Base-by-base conservation (phyloP, 2,113 vertebrate species). In the Ophthalmolycus amberensis region DNA sequence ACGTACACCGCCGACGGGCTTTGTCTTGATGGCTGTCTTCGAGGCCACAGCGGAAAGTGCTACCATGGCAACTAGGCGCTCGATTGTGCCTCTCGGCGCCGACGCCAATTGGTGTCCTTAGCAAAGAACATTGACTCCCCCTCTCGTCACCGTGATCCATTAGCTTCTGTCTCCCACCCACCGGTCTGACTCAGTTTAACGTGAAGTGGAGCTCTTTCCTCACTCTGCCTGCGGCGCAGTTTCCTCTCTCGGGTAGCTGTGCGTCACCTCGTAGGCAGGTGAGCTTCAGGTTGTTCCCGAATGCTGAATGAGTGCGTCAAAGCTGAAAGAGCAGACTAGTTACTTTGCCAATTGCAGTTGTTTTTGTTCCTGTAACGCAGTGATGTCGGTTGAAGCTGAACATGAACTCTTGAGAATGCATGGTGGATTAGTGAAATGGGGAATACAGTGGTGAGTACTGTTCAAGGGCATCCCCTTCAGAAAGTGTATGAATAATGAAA, bases 61-160 rank as follows among this genome's bases (percentile, higher is more conserved):
- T 87, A 18, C 88, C 89, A 92, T 92, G 77, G 92, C 77, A 92
- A 93, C 91, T 71, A 44, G 34, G 34, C 29, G 67, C 72, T 83
- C 5, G 3, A 38, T 80, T 77, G 25, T 77, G 50, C 77, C 71
- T 84, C 75, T 71, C 48, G 44, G 76, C 25, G 0, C 56, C 2
- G 5, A 63, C 73, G 52, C 71, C 70, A 77, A 56, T 79, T 71
- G 86, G 67, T 86, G 58, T 80, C 83, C 25, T 79, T 70, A 32
- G 25, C 63, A 75, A 67, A 86, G 74, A 89, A 71, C 75, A 74
- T 5, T 6, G 75, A 71, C 80, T 69, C 76, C 48, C 81, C 38
- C 44, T 40, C 29, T 62, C 1, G 7, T 58, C 25, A 1, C 50
- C 25, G 27, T 73, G 60, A 50, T 79, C 34, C 1, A 71, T 77